These are phyloP conservation scores for Hemistola chrysoprasaria DNA, from an alignment of 2,888 invertebrate genomes.

Conservation along the genomic window DNA sequence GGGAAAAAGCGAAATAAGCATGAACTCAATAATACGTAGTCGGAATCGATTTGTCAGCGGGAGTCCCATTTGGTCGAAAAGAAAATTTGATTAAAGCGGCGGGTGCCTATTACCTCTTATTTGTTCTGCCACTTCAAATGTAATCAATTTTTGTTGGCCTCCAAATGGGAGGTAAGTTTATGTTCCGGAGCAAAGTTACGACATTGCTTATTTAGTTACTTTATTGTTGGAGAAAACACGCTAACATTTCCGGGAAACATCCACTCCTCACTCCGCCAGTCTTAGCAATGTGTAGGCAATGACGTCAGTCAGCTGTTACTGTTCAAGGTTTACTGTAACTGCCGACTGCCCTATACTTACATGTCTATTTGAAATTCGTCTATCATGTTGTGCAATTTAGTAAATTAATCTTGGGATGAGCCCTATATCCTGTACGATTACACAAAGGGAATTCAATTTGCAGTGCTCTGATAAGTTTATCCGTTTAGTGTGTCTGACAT, in stretches of 20 bases:
- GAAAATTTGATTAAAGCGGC: constrained; percentile 57
- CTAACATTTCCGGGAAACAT: constrained; percentile 9
- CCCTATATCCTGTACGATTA: constrained; percentile 36
- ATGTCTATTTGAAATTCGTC: constrained; percentile 2
- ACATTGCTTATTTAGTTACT: constrained; percentile 17
- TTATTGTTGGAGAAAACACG: constrained; percentile 9
- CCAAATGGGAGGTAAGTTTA: constrained; percentile 21
- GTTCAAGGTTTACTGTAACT: constrained; percentile 7
- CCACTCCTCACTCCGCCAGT: background rate
- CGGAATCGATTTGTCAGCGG: constrained; percentile 60
- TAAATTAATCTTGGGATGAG: constrained; percentile 41
- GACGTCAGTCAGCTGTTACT: constrained; percentile 6
- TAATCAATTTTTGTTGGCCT: constrained; percentile 35
- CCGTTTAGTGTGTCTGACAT: constrained; percentile 19
- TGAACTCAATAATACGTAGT: constrained; percentile 38
- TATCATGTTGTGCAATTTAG: constrained; percentile 17
- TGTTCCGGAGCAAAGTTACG: constrained; percentile 22
- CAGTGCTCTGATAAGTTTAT: constrained; percentile 46
- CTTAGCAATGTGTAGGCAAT: constrained; percentile 6
- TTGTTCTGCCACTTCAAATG: constrained; percentile 41
- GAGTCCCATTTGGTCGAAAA: constrained; percentile 52
- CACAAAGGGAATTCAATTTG: constrained; percentile 53
- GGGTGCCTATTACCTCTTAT: constrained; percentile 43
- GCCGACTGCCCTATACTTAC: background rate
- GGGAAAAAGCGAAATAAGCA: constrained; percentile 30